A percentile compares a stretch with the other conserved stretches of the same genome.
These are phyloP conservation scores for Rynchops niger DNA, from an alignment of 2,113 vertebrate genomes.

Conservation along the genomic window DNA sequence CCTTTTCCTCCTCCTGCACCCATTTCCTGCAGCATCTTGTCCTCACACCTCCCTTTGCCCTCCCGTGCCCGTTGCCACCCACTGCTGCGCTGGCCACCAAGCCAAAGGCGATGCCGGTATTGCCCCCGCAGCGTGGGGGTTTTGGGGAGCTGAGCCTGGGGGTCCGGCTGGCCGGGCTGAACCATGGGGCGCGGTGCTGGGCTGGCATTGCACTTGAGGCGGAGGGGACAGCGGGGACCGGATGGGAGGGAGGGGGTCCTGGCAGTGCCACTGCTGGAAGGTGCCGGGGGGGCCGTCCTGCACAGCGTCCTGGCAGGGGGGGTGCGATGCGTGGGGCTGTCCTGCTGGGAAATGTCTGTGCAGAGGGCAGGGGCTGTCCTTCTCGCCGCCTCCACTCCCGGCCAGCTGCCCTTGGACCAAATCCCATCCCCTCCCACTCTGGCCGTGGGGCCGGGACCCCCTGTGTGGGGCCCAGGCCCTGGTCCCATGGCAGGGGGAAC, in stretches of 20 bases:
- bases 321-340: not conserved
- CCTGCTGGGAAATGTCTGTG: not conserved
- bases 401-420: not conserved
- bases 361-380: conserved; percentile 11
- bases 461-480: not conserved
- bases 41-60: not conserved
- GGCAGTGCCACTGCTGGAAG: not conserved
- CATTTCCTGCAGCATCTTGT: not conserved
- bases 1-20: not conserved
- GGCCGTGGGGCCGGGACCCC: not conserved
- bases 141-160: not conserved
- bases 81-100: rapidly evolving
- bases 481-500: not conserved
- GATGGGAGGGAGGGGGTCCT: not conserved
- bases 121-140: rapidly evolving
- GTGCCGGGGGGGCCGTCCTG: rapidly evolving
- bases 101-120: not conserved
- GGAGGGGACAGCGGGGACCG: not conserved
- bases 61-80: rapidly evolving
- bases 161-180: not conserved
- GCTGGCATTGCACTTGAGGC: not conserved
- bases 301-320: rapidly evolving
- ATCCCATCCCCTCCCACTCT: not conserved
- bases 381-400: not conserved
- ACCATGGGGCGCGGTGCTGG: not conserved